Evolutionary conservation across 2,113 vertebrate genomes (phyloP).

Genomic region (Ceyx melanurus): DNA sequence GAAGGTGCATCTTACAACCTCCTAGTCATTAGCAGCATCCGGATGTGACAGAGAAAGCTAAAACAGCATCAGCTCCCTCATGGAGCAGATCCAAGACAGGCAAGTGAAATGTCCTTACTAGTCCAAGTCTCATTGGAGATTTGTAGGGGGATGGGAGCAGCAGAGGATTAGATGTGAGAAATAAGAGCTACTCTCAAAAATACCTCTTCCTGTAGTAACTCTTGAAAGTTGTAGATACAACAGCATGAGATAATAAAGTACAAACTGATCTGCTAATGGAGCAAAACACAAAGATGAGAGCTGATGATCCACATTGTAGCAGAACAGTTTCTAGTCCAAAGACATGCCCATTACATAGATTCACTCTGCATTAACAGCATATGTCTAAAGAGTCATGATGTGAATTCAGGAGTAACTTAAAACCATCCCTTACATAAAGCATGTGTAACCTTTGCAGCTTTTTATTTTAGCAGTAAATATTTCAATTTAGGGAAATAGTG

Average conservation of each 20-base stretch:
- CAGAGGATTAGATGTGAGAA: neutral
- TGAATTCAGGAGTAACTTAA: neutral
- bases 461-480: neutral
- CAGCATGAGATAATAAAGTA: neutral
- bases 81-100: neutral
- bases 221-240: neutral
- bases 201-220: neutral
- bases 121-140: neutral
- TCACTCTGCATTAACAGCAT: neutral
- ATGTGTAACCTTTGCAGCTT: rapidly evolving
- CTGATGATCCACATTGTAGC: neutral
- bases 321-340: neutral
- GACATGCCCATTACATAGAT: neutral
- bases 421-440: neutral
- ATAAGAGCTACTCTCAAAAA: neutral
- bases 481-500: neutral
- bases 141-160: neutral
- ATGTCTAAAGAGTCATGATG: neutral
- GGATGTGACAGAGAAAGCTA: neutral
- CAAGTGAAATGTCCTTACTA: rapidly evolving
- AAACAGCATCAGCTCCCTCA: neutral
- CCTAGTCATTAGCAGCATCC: neutral
- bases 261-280: rapidly evolving
- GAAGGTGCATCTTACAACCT: neutral
- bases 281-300: neutral